Evolutionary conservation across 1,140 invertebrate species (phyloP).

Genomic region (Drosophila insularis): DNA sequence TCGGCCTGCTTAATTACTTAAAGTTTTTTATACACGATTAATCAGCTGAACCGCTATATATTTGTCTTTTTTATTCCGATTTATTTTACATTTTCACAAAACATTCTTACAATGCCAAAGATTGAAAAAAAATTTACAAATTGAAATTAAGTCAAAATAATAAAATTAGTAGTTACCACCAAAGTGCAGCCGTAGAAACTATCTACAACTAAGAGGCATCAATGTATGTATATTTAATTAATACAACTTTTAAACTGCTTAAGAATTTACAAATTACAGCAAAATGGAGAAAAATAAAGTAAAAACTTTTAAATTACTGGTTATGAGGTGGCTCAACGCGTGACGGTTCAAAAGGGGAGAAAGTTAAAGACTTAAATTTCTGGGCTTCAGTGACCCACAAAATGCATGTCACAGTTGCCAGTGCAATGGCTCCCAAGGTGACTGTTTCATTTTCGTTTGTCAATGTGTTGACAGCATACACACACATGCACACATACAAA

Average conservation of each 20-base stretch:
- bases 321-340: not conserved
- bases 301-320: not conserved
- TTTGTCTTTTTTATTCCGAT: too few species aligned
- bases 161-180: slow-evolving; percentile 29
- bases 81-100: too few species aligned
- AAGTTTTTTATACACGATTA: too few species aligned
- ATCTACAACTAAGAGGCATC: slow-evolving; percentile 37
- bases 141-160: slow-evolving; percentile 70
- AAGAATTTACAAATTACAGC: not conserved
- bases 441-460: slow-evolving; percentile 75
- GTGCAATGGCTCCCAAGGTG: slow-evolving; percentile 75
- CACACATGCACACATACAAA: slow-evolving; percentile 18
- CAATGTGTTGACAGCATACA: slow-evolving; percentile 68
- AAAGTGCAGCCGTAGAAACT: slow-evolving; percentile 26
- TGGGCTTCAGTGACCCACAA: slow-evolving; percentile 60
- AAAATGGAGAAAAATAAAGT: not conserved
- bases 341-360: not conserved
- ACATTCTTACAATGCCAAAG: too few species aligned
- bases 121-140: too few species aligned
- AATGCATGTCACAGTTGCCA: slow-evolving; percentile 68
- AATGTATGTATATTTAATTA: slow-evolving; percentile 57
- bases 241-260: slow-evolving; percentile 23
- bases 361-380: slow-evolving; percentile 42
- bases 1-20: too few species aligned
- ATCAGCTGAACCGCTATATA: too few species aligned